Conservation (phyloP, 2,797 vertebrate species). For the Varecia variegata region DNA sequence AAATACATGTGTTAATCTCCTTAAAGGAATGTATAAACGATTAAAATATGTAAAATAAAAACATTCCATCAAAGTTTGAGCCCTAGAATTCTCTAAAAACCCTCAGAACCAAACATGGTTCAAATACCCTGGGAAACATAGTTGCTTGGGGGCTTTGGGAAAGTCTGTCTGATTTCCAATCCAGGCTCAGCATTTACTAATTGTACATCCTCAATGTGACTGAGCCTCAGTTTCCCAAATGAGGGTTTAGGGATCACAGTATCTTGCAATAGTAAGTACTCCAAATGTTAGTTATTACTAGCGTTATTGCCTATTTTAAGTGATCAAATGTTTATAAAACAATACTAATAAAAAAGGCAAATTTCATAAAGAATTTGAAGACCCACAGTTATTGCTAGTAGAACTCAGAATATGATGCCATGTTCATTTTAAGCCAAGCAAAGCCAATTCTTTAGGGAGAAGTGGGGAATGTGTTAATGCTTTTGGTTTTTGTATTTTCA, state of each 20-base stretch:
- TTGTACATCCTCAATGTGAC: not conserved
- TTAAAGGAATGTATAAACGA: not conserved
- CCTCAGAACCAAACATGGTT: not conserved
- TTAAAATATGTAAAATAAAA: not conserved
- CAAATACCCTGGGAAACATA: not conserved
- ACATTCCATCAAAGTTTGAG: not conserved
- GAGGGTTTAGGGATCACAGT: not conserved
- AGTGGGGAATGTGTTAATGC: not conserved
- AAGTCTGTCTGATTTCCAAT: not conserved
- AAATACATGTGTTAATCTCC: not conserved
- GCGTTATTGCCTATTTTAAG: not conserved
- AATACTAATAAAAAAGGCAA: not conserved
- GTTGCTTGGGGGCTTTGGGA: not conserved
- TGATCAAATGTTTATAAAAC: not conserved
- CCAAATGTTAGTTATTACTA: not conserved
- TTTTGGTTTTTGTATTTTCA: not conserved
- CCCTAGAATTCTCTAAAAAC: not conserved
- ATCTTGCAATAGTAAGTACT: not conserved
- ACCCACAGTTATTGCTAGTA: not conserved
- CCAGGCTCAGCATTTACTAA: not conserved
- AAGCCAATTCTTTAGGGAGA: not conserved
- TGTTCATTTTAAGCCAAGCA: not conserved
- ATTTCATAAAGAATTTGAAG: not conserved
- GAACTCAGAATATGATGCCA: not conserved
- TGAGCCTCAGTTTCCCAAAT: not conserved